Percentiles rank a stretch among this genome's conserved stretches.
These are phyloP conservation scores for Zelostemma sp. DNA, from an alignment of 1,140 invertebrate genomes.

Conservation along the genomic window DNA sequence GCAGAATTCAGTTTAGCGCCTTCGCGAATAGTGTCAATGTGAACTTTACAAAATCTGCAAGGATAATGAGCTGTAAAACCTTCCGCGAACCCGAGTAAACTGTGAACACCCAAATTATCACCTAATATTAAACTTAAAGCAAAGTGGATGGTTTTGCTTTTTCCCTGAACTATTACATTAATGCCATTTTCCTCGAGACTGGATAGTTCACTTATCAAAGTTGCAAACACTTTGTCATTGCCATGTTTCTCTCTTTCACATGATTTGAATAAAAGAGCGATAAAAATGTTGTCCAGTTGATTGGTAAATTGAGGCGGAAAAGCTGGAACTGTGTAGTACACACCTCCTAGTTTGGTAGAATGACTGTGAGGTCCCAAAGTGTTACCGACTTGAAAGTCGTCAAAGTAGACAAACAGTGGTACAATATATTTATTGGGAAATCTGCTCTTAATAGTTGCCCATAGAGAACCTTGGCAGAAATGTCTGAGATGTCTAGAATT, in stretches of 20 bases:
- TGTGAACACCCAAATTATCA: conserved; percentile 24
- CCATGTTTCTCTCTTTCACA: background rate
- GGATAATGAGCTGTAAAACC: conserved; percentile 16
- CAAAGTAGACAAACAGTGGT: conserved; percentile 20
- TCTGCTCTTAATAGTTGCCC: conserved; percentile 15
- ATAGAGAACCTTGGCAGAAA: conserved; percentile 19
- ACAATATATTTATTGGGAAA: conserved; percentile 17
- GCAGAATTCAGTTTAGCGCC: background rate
- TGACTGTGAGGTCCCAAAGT: conserved; percentile 10
- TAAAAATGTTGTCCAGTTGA: conserved; percentile 17
- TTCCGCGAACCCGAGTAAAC: conserved; percentile 17
- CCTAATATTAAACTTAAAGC: conserved; percentile 19
- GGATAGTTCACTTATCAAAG: background rate
- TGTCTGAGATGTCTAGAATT: conserved; percentile 9
- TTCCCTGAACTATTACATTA: conserved; percentile 1
- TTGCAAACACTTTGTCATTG: background rate
- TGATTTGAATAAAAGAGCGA: conserved; percentile 3
- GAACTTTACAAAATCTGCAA: conserved; percentile 13
- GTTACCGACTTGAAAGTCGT: conserved; percentile 23
- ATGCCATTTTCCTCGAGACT: conserved; percentile 17
- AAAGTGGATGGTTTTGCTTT: conserved; percentile 15
- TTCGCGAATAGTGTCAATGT: background rate
- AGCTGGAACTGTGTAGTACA: conserved; percentile 10
- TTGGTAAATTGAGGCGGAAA: conserved; percentile 11
- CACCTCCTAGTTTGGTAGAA: conserved; percentile 14